A percentile compares a stretch with the other conserved stretches of the same genome.
These are phyloP conservation scores for Andrena chrysosceles DNA, from an alignment of 2,888 invertebrate species.

Conservation along the genomic window DNA sequence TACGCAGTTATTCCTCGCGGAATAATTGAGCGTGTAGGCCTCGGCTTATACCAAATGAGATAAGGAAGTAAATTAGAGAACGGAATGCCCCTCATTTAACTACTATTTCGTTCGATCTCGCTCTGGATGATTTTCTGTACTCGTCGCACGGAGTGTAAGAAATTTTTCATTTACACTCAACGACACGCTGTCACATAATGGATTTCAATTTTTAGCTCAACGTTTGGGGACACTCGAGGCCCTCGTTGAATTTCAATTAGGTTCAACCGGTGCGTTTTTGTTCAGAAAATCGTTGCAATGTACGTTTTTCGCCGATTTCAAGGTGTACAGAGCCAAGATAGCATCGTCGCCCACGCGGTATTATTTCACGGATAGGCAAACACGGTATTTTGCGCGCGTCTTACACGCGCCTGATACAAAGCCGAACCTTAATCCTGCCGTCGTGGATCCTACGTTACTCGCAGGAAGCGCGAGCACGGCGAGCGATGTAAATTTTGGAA, in stretches of 20 bases:
- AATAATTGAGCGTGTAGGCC: conserved; percentile 68
- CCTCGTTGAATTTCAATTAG: background rate
- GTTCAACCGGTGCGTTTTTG: background rate
- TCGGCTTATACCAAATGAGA: conserved; percentile 50
- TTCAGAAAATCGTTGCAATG: too few relatives aligned
- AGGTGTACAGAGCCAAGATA: background rate
- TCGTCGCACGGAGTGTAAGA: background rate
- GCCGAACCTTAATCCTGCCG: conserved; percentile 43
- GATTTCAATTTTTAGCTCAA: background rate
- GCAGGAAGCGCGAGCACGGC: conserved; percentile 43
- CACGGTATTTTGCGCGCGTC: conserved; percentile 42
- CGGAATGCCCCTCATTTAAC: conserved; percentile 32
- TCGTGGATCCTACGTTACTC: conserved; percentile 55
- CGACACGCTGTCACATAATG: background rate
- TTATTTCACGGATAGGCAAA: conserved; percentile 57
- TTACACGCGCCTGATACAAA: conserved; percentile 40
- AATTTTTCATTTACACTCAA: background rate
- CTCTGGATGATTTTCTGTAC: background rate
- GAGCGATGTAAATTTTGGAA: conserved; percentile 74
- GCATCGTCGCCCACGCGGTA: conserved; percentile 18
- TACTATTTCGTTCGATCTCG: conserved; percentile 18
- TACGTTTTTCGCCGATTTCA: background rate
- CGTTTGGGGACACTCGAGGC: background rate
- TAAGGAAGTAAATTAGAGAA: conserved; percentile 61
- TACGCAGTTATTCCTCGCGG: conserved; percentile 63